phyloP scores from a whole-genome alignment of 2,113 vertebrate species.

The Myrmophylax atrothorax region DNA sequence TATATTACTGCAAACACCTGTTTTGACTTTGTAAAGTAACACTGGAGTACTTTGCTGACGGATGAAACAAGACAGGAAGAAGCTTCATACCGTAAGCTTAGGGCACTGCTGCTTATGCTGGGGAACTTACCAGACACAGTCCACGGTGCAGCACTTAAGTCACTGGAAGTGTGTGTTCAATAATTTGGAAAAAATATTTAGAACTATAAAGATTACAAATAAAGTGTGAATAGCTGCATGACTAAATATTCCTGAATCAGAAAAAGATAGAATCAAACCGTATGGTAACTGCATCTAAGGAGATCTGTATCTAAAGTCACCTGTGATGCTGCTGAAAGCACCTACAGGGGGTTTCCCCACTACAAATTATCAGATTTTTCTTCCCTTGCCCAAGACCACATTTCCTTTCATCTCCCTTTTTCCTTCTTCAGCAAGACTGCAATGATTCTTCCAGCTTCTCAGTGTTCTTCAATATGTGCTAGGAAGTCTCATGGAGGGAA shows the following conservation, averaged over 20 bases:
- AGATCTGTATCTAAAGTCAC: background rate
- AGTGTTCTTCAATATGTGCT: background rate
- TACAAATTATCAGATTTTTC: background rate
- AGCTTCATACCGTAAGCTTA: background rate
- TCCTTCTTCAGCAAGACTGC: background rate
- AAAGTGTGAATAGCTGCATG: background rate
- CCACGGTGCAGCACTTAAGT: background rate
- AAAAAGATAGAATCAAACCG: background rate
- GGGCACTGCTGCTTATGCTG: background rate
- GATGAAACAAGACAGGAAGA: background rate
- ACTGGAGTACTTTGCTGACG: background rate
- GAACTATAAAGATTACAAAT: background rate
- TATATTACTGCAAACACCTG: background rate
- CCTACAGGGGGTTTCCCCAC: background rate
- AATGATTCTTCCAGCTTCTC: background rate
- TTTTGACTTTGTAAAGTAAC: background rate
- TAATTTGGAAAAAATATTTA: background rate
- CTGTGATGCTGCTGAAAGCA: background rate
- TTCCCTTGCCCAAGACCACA: background rate
- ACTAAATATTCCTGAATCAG: background rate
- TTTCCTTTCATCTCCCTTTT: background rate
- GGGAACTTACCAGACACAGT: background rate
- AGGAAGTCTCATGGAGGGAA: background rate
- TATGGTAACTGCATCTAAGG: background rate
- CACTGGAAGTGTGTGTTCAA: background rate